Percentiles rank a stretch among this genome's conserved stretches.
These are phyloP conservation scores for Myoxocephalus aenaeus DNA, from an alignment of 2,797 vertebrate species.

Conservation along the genomic window DNA sequence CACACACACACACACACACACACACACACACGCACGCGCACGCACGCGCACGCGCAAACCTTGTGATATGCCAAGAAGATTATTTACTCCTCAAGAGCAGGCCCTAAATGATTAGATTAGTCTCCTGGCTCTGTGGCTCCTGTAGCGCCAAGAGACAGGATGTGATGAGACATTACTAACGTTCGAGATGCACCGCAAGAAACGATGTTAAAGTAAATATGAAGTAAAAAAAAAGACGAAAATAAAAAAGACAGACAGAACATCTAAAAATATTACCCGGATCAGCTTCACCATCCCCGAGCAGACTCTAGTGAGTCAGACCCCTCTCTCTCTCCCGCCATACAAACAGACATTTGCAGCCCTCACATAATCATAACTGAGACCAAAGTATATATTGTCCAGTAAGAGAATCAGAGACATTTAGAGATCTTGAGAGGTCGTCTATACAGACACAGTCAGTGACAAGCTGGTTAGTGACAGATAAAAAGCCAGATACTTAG, in stretches of 20 bases:
- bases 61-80: conserved; percentile 66
- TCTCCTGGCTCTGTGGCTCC: conserved; percentile 59
- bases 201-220: conserved; percentile 37
- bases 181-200: conserved; percentile 32
- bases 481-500: background rate
- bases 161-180: conserved; percentile 51
- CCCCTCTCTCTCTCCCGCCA: conserved; percentile 35
- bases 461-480: background rate
- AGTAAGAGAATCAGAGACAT: conserved; percentile 3
- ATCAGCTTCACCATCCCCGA: conserved; percentile 30
- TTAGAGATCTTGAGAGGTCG: background rate
- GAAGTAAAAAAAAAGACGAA: background rate
- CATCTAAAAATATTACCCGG: conserved; percentile 36
- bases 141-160: conserved; percentile 38
- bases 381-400: conserved; percentile 2
- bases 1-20: conserved; percentile 17
- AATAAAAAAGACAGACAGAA: background rate
- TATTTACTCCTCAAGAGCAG: conserved; percentile 65
- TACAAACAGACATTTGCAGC: conserved; percentile 23
- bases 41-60: conserved; percentile 30
- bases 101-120: conserved; percentile 73
- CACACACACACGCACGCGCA: background rate
- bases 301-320: conserved; percentile 44
- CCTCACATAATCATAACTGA: conserved; percentile 34
- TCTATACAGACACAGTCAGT: background rate